Conservation (phyloP, 2,888 invertebrate genomes). For the Tenthredo amoena region DNA sequence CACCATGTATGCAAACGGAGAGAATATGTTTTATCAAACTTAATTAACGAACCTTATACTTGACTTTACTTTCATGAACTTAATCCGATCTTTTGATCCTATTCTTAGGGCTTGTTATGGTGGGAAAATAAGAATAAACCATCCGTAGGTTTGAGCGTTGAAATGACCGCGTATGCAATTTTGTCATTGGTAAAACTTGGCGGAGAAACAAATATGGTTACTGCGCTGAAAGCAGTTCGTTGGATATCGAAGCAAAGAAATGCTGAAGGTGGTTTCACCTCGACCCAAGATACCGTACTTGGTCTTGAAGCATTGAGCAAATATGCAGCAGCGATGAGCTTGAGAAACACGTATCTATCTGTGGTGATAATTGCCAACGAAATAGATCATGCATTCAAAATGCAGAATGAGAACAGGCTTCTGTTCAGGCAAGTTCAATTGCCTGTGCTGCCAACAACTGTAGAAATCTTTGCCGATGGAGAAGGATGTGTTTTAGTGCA, state of each 20-base stretch:
- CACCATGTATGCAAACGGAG: constrained; percentile 67
- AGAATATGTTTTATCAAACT: not conserved
- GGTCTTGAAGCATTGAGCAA: constrained; percentile 82
- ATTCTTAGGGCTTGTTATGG: constrained; percentile 77
- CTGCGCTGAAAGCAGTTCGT: constrained; percentile 83
- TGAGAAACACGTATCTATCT: constrained; percentile 76
- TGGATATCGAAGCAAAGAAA: constrained; percentile 87
- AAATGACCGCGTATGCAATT: constrained; percentile 85
- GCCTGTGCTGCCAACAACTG: constrained; percentile 76
- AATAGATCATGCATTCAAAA: constrained; percentile 76
- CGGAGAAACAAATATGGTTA: constrained; percentile 79
- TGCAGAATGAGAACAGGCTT: constrained; percentile 79
- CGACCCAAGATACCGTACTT: constrained; percentile 86
- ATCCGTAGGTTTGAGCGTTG: constrained; percentile 82
- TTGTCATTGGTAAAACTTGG: constrained; percentile 81
- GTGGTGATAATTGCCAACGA: constrained; percentile 77
- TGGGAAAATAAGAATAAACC: constrained; percentile 79
- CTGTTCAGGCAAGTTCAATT: constrained; percentile 78
- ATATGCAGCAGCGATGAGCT: constrained; percentile 79
- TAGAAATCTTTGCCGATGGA: constrained; percentile 79
- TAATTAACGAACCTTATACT: not conserved
- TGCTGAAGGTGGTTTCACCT: constrained; percentile 86
- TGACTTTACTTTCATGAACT: not conserved
- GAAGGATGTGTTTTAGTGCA: constrained; percentile 81
- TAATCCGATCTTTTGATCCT: constrained; percentile 21